Evolutionary conservation across 2,888 invertebrate genomes (phyloP).

Genomic region (Tachina grossa): DNA sequence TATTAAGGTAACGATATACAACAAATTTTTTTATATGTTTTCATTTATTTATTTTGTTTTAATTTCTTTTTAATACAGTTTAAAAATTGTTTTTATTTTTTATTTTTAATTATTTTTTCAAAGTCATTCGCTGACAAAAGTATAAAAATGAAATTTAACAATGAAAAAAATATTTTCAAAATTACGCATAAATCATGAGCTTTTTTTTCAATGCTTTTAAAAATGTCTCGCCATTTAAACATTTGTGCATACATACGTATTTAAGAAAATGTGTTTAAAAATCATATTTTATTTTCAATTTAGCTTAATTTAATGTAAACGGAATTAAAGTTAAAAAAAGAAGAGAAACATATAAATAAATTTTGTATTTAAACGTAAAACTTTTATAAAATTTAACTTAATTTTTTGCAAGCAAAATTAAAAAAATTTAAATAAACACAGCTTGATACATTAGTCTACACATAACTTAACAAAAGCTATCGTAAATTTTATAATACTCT

Average conservation of each 20-base stretch:
- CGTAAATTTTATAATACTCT: too few species aligned
- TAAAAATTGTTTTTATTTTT: constrained; percentile 53
- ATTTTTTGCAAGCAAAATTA: too few species aligned
- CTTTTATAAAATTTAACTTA: too few species aligned
- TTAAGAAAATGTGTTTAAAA: constrained; percentile 10
- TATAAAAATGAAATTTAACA: background rate
- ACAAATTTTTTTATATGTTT: constrained; percentile 13
- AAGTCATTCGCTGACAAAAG: constrained; percentile 48
- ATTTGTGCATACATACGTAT: constrained; percentile 10
- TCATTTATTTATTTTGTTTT: constrained; percentile 39
- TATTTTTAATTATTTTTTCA: constrained; percentile 60
- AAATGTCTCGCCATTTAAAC: constrained; percentile 51
- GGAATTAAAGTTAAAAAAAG: too few species aligned
- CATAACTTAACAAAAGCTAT: too few species aligned
- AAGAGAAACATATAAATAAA: too few species aligned
- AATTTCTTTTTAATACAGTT: constrained; percentile 55
- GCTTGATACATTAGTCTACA: too few species aligned
- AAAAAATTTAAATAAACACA: too few species aligned
- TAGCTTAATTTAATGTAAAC: background rate
- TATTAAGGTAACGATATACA: too few species aligned
- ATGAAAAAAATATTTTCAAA: constrained; percentile 26
- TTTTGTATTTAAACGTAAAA: too few species aligned
- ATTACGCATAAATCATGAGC: constrained; percentile 63
- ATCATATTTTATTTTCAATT: constrained; percentile 16
- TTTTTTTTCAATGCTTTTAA: constrained; percentile 57